phyloP scores from a whole-genome alignment of 2,888 invertebrate species.

The Rhabditophanes sp. region DNA sequence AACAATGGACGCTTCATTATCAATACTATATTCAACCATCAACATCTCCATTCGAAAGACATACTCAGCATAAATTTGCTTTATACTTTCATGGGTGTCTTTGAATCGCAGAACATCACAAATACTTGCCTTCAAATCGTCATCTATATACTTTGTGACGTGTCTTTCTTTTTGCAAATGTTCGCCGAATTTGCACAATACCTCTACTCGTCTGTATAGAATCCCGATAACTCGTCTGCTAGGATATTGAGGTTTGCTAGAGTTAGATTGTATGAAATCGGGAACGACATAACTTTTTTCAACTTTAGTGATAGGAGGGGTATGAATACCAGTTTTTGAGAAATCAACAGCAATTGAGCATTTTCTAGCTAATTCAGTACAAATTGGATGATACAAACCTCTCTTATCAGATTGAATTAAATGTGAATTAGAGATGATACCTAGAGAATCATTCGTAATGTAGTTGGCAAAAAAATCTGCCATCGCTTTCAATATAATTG shows the following conservation, averaged over 20 bases:
- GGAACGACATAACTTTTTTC: slow-evolving; percentile 18
- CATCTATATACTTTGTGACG: too few species aligned
- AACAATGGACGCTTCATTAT: slow-evolving; percentile 27
- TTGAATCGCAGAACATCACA: slow-evolving; percentile 5
- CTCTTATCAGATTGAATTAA: slow-evolving; percentile 34
- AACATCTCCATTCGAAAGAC: too few species aligned
- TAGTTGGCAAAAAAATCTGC: slow-evolving; percentile 44
- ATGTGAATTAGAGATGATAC: slow-evolving; percentile 41
- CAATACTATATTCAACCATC: slow-evolving; percentile 32
- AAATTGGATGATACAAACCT: slow-evolving; percentile 23
- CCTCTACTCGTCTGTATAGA: slow-evolving; percentile 23
- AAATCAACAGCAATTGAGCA: slow-evolving; percentile 43
- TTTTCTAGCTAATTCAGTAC: slow-evolving; percentile 23
- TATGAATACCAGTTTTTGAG: slow-evolving; percentile 43
- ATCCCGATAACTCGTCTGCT: slow-evolving; percentile 38
- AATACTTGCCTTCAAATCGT: too few species aligned
- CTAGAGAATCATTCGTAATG: slow-evolving; percentile 42
- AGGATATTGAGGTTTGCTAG: slow-evolving; percentile 24
- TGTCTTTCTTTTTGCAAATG: slow-evolving; percentile 15
- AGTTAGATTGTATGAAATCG: slow-evolving; percentile 23
- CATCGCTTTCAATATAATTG: too few species aligned
- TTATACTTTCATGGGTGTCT: neutral
- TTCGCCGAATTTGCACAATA: slow-evolving; percentile 3
- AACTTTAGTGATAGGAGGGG: slow-evolving; percentile 14
- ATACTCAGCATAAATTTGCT: too few species aligned